Conservation (phyloP, 2,797 vertebrate genomes). For the Oreortyx pictus region DNA sequence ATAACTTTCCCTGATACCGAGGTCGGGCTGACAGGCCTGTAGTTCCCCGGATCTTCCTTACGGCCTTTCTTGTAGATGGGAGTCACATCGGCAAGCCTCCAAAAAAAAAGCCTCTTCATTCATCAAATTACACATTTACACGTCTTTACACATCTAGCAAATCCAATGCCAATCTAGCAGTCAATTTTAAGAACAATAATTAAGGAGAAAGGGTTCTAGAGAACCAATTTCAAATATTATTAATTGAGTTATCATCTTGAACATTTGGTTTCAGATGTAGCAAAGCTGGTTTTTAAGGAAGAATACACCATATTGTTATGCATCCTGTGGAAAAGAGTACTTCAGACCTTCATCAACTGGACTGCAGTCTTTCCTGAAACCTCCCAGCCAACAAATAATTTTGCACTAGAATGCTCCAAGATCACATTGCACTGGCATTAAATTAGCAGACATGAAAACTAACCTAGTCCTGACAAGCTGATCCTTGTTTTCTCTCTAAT, state of each 20-base stretch:
- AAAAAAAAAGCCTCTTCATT: too few species aligned
- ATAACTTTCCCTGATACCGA: too few species aligned
- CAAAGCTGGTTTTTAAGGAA: background rate
- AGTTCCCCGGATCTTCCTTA: too few species aligned
- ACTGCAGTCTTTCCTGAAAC: background rate
- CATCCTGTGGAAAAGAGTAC: background rate
- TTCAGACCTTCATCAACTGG: background rate
- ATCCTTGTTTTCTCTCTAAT: background rate
- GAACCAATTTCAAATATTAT: background rate
- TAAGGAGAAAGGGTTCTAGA: background rate
- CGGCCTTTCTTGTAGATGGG: too few species aligned
- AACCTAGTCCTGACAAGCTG: background rate
- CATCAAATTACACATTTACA: background rate
- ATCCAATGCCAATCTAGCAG: background rate
- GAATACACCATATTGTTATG: background rate
- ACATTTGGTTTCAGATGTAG: background rate
- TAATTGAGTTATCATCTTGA: background rate
- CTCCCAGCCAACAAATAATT: background rate
- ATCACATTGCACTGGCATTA: background rate
- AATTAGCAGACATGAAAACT: background rate
- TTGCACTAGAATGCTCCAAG: background rate
- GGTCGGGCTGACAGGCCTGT: too few species aligned
- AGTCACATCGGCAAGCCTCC: too few species aligned
- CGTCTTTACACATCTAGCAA: background rate
- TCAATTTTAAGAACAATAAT: background rate